Conservation (phyloP, 2,113 vertebrate genomes). For the Danio rerio region DNA sequence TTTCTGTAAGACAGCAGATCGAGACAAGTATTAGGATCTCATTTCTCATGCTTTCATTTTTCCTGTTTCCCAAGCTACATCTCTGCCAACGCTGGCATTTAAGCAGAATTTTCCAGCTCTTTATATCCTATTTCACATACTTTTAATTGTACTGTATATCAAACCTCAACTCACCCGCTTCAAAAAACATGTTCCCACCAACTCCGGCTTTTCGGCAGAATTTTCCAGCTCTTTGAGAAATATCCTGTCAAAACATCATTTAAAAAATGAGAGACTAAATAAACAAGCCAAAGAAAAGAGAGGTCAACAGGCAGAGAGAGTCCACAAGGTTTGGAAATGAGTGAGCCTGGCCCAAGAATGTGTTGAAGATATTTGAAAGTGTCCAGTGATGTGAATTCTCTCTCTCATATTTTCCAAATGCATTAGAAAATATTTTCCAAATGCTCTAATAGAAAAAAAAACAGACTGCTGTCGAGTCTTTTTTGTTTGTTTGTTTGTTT, state of each 20-base stretch:
- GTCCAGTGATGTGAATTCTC: no score
- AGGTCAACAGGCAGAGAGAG: background rate
- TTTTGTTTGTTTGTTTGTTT: no score
- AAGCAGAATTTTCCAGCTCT: no score
- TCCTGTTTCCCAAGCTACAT: slow-evolving; percentile 4
- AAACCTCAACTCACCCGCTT: slow-evolving; percentile 84
- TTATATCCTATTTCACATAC: background rate
- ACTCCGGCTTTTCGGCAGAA: slow-evolving; percentile 87
- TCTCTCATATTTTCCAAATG: no score
- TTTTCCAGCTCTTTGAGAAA: slow-evolving; percentile 91
- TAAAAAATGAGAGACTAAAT: background rate
- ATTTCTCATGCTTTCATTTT: background rate
- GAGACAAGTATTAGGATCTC: background rate
- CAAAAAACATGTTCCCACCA: slow-evolving; percentile 91
- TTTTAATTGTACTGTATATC: background rate
- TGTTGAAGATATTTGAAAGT: no score
- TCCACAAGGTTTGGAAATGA: background rate
- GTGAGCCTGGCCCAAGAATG: no score
- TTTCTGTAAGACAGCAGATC: slow-evolving; percentile 77
- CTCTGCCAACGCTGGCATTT: slow-evolving; percentile 58
- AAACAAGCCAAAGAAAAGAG: background rate
- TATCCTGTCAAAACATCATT: background rate
- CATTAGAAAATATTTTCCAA: no score
- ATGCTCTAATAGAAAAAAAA: no score
- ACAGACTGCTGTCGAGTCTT: no score